Evolutionary conservation across 2,888 invertebrate genomes (phyloP).

Genomic region (Mythimna loreyi): DNA sequence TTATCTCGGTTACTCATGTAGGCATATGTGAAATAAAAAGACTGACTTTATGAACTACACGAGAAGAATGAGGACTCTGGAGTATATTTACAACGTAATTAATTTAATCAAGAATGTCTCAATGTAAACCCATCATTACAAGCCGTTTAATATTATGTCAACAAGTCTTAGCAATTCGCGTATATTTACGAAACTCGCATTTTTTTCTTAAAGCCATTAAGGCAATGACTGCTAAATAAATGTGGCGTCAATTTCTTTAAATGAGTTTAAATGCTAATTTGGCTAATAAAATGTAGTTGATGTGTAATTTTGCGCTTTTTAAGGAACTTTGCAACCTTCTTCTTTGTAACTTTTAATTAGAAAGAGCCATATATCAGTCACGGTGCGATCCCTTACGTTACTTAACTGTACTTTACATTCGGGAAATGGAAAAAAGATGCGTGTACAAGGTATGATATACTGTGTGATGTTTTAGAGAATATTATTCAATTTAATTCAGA

Average conservation of each 20-base stretch:
- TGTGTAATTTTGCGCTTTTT: conserved; percentile 29
- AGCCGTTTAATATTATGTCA: conserved; percentile 6
- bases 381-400: conserved; percentile 41
- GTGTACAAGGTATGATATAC: background rate
- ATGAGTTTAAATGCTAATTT: conserved; percentile 52
- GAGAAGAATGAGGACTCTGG: too few species aligned
- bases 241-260: conserved; percentile 57
- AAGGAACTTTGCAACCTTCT: conserved; percentile 6
- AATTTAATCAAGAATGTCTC: background rate
- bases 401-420: conserved; percentile 40
- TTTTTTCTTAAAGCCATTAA: conserved; percentile 33
- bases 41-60: too few species aligned
- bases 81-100: background rate
- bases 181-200: background rate
- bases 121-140: background rate
- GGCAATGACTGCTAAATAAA: conserved; percentile 45
- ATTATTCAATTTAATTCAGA: background rate
- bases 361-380: conserved; percentile 39
- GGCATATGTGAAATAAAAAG: too few species aligned
- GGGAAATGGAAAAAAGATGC: background rate
- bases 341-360: conserved; percentile 17
- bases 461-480: background rate
- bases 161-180: conserved; percentile 18
- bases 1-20: too few species aligned
- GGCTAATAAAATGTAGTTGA: background rate